Evolutionary conservation across 2,113 vertebrate genomes (phyloP).

Genomic region (Notothenia coriiceps): DNA sequence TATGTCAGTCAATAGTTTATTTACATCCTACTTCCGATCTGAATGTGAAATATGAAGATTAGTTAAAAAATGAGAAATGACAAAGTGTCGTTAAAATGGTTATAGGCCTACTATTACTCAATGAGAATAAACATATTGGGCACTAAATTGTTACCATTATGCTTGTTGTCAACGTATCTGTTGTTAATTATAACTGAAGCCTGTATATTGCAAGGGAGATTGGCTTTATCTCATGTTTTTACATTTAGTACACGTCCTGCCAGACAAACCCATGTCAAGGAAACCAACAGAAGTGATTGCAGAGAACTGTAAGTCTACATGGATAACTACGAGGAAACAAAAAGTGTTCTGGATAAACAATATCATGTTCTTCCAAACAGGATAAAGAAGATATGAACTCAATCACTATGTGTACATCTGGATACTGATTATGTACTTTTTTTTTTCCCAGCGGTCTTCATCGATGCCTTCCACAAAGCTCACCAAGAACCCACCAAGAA

Average conservation of each 20-base stretch:
- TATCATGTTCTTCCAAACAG: neutral
- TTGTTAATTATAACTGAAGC: too few relatives aligned
- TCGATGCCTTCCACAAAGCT: slow-evolving; percentile 84
- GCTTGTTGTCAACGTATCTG: neutral
- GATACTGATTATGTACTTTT: neutral
- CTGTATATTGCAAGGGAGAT: too few relatives aligned
- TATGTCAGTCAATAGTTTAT: too few relatives aligned
- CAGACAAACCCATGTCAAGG: slow-evolving; percentile 89
- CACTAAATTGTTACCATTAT: too few relatives aligned
- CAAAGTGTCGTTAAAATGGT: too few relatives aligned
- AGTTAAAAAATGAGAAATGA: too few relatives aligned
- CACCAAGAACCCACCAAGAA: slow-evolving; percentile 87
- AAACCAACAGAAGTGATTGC: slow-evolving; percentile 77
- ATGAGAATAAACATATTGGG: too few relatives aligned
- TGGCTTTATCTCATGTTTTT: too few relatives aligned
- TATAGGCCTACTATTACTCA: too few relatives aligned
- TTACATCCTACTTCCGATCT: too few relatives aligned
- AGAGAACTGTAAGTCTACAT: slow-evolving; percentile 85
- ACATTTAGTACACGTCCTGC: slow-evolving; percentile 82
- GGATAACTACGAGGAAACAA: neutral
- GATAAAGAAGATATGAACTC: neutral
- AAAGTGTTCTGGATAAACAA: neutral
- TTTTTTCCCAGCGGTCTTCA: slow-evolving; percentile 82
- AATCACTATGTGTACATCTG: neutral
- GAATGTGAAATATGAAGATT: too few relatives aligned